These are phyloP conservation scores for Eurypyga helias DNA, from an alignment of 2,113 vertebrate species.

Conservation along the genomic window DNA sequence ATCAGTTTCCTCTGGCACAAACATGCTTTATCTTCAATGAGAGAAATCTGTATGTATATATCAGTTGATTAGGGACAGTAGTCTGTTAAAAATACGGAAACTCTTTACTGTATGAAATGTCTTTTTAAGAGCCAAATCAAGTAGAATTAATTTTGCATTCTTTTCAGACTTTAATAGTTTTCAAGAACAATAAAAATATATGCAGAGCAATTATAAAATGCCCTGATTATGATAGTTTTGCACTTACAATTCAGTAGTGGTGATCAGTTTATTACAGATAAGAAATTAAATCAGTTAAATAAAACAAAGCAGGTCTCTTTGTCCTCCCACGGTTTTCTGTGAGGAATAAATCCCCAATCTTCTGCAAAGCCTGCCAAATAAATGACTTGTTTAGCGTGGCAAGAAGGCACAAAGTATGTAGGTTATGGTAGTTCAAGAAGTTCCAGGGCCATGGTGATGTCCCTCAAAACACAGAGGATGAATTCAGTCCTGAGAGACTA, in stretches of 20 bases:
- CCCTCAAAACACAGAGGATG: neutral
- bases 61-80: neutral
- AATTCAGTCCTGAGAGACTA: neutral
- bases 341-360: neutral
- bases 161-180: neutral
- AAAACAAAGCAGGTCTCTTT: neutral
- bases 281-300: neutral
- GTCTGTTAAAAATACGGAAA: neutral
- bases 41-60: neutral
- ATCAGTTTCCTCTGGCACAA: neutral
- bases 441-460: neutral
- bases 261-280: neutral
- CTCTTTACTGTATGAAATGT: neutral
- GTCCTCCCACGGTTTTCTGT: neutral
- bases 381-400: neutral
- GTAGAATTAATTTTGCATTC: neutral
- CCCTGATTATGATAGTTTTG: neutral
- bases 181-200: neutral
- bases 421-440: neutral
- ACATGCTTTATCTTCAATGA: neutral
- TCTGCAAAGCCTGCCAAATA: neutral
- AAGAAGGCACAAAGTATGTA: rapidly evolving
- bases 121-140: neutral
- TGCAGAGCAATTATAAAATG: neutral
- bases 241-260: neutral